phyloP scores from a whole-genome alignment of 2,113 vertebrate species.

The Condylura cristata region DNA sequence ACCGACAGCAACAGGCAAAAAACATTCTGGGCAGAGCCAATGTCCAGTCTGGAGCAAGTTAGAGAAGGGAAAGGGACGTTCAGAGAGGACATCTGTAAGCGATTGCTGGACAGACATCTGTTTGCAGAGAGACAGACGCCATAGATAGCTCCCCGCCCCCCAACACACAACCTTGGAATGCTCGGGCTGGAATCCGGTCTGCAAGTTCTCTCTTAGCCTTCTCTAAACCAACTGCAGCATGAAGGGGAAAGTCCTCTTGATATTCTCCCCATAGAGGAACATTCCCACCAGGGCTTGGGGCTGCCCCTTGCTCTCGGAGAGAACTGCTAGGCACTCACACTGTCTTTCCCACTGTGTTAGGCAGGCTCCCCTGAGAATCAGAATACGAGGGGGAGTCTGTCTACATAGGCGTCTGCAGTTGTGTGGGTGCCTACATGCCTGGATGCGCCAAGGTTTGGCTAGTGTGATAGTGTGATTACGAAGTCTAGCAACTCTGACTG shows the following conservation, averaged over 20 bases:
- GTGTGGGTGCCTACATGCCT: too few relatives aligned
- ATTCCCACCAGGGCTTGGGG: background rate
- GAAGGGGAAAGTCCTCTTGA: background rate
- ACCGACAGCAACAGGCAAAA: background rate
- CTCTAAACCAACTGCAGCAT: background rate
- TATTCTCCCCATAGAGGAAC: background rate
- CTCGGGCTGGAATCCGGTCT: background rate
- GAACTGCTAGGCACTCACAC: background rate
- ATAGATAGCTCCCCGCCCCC: background rate
- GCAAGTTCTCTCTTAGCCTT: background rate
- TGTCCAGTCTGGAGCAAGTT: background rate
- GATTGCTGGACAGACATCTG: background rate
- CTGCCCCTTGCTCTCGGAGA: background rate
- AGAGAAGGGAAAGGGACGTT: background rate
- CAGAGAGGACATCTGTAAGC: background rate
- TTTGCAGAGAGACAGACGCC: background rate
- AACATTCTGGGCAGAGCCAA: background rate
- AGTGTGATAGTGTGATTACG: background rate
- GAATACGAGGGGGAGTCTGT: background rate
- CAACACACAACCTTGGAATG: background rate
- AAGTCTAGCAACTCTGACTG: background rate
- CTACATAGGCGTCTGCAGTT: background rate
- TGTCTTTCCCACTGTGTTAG: background rate
- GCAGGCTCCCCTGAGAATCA: background rate
- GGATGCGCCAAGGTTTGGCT: background rate